These are phyloP conservation scores for Colistium nudipinnis DNA, from an alignment of 2,113 vertebrate genomes.

Conservation along the genomic window DNA sequence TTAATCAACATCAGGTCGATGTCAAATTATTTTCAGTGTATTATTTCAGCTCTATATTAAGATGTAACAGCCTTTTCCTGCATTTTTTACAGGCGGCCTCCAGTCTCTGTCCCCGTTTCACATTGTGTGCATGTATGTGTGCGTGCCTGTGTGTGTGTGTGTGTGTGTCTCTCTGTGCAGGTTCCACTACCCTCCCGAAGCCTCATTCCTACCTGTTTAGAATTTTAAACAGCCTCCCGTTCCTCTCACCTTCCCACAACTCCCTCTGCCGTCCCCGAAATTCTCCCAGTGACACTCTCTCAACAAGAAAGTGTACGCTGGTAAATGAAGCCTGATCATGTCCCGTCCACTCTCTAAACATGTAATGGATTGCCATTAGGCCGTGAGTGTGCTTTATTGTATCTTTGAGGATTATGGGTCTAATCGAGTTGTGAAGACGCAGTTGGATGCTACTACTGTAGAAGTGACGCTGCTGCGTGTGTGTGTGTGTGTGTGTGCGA, in stretches of 20 bases:
- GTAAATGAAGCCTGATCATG: constrained; percentile 27
- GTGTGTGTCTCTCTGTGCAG: no score
- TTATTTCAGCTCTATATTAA: not conserved
- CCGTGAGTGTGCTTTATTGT: constrained; percentile 20
- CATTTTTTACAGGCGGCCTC: constrained; percentile 16
- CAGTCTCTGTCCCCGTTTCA: constrained; percentile 26
- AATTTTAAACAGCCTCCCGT: constrained; percentile 78
- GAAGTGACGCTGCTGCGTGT: not conserved
- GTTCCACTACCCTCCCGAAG: constrained; percentile 70
- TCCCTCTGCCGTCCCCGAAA: constrained; percentile 52
- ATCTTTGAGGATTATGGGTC: not conserved
- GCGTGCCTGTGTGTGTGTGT: constrained; percentile 4
- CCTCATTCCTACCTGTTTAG: constrained; percentile 75
- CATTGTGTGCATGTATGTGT: constrained; percentile 6
- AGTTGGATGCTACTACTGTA: not conserved
- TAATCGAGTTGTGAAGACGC: constrained; percentile 10
- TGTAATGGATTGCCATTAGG: constrained; percentile 15
- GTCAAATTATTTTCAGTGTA: not conserved
- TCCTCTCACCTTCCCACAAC: constrained; percentile 68
- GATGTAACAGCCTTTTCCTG: constrained; percentile 14
- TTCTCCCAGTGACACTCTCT: constrained; percentile 32
- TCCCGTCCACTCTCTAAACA: constrained; percentile 11
- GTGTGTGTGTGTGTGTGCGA: not conserved
- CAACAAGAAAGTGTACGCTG: constrained; percentile 15
- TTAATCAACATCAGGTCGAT: not conserved